Evolutionary conservation across 2,113 vertebrate species (phyloP).

Genomic region (Pollachius pollachius): DNA sequence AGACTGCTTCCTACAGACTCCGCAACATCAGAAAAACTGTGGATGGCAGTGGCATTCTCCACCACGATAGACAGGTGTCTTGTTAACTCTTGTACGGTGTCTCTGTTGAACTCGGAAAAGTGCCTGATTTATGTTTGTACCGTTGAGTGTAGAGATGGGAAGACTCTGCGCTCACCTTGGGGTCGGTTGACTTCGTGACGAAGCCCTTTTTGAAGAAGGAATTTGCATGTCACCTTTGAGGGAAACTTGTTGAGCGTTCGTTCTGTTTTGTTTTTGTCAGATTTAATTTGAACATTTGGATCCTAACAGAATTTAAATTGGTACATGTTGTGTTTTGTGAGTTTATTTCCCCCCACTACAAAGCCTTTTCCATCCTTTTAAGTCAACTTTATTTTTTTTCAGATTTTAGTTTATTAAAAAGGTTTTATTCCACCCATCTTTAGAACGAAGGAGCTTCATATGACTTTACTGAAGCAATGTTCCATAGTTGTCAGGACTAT

Average conservation of each 20-base stretch:
- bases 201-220: slow-evolving; percentile 32
- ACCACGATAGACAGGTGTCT: slow-evolving; percentile 52
- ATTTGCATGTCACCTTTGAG: slow-evolving; percentile 69
- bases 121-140: slow-evolving; percentile 74
- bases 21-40: slow-evolving; percentile 38
- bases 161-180: slow-evolving; percentile 25
- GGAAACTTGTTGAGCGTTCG: slow-evolving; percentile 27
- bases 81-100: slow-evolving; percentile 54
- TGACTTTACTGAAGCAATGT: not conserved
- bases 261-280: slow-evolving; percentile 40
- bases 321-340: slow-evolving; percentile 22
- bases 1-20: not conserved
- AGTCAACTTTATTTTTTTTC: slow-evolving; percentile 6
- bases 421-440: not conserved
- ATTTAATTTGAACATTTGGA: slow-evolving; percentile 34
- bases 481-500: not conserved
- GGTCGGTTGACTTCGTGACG: slow-evolving; percentile 35
- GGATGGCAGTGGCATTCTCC: slow-evolving; percentile 28
- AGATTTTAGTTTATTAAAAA: not conserved
- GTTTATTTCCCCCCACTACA: slow-evolving; percentile 13
- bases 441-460: not conserved
- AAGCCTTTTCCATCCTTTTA: slow-evolving; percentile 25
- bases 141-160: slow-evolving; percentile 38
- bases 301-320: too few species aligned
- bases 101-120: slow-evolving; percentile 71